A percentile compares a stretch with the other conserved stretches of the same genome.
These are phyloP conservation scores for Cyclina sinensis DNA, from an alignment of 1,140 invertebrate species.

Conservation along the genomic window DNA sequence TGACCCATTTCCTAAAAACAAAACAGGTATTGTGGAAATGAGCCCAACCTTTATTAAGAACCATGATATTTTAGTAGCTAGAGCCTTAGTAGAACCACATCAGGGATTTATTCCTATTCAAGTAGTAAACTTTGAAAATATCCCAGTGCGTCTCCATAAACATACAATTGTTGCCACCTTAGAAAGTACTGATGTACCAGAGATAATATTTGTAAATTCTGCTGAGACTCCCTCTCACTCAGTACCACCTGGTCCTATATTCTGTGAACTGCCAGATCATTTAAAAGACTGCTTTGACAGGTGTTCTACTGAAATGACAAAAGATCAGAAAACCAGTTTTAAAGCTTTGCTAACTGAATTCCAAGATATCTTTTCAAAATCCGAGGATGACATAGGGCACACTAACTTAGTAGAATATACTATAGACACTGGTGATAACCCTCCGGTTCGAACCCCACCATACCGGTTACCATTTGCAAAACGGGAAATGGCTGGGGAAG, in stretches of 20 bases:
- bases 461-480: slow-evolving; percentile 29
- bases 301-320: background rate
- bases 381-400: slow-evolving; percentile 6
- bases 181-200: background rate
- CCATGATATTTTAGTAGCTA: background rate
- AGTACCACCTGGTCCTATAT: background rate
- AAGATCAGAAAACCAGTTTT: background rate
- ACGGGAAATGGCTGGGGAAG: slow-evolving; percentile 5
- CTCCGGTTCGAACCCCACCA: background rate
- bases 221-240: background rate
- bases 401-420: slow-evolving; percentile 24
- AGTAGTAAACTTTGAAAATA: slow-evolving; percentile 12
- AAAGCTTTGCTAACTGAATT: slow-evolving; percentile 17
- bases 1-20: background rate
- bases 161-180: slow-evolving; percentile 3
- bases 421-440: slow-evolving; percentile 44
- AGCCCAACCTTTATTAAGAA: background rate
- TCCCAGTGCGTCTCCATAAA: background rate
- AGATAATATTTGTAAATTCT: background rate
- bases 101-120: background rate
- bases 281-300: background rate
- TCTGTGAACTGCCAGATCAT: background rate
- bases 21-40: background rate
- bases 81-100: background rate
- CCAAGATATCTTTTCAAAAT: slow-evolving; percentile 35